Evolutionary conservation across 2,113 vertebrate genomes (phyloP).

Genomic region (Falco punctatus): DNA sequence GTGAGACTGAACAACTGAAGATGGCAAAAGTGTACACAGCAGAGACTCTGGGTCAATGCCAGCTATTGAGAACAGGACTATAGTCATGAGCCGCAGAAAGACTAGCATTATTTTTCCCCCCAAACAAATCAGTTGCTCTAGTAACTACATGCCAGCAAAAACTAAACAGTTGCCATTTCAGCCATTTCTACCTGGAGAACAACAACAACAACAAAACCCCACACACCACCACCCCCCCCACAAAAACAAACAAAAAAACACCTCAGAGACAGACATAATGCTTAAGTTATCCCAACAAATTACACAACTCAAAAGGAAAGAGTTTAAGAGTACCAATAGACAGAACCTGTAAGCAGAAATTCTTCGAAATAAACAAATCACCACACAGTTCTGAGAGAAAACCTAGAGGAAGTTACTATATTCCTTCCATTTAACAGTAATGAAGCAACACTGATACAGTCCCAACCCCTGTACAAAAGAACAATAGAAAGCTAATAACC

Average conservation of each 20-base stretch:
- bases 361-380: background rate
- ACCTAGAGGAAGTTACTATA: constrained; percentile 16
- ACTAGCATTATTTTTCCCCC: constrained; percentile 9
- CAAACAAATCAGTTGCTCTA: constrained; percentile 47
- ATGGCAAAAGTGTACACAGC: background rate
- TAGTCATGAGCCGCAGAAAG: background rate
- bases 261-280: background rate
- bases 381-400: background rate
- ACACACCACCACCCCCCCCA: too few relatives aligned
- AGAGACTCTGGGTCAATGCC: background rate
- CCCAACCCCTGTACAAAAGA: background rate
- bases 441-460: background rate
- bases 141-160: constrained; percentile 14
- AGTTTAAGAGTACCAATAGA: background rate
- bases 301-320: background rate
- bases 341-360: background rate
- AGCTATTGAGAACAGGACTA: constrained; percentile 19
- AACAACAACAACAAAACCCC: background rate
- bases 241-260: background rate
- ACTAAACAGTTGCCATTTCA: background rate
- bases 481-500: constrained; percentile 21
- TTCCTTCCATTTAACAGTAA: constrained; percentile 35
- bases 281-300: background rate
- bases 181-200: background rate
- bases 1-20: background rate